phyloP scores from a whole-genome alignment of 2,888 invertebrate genomes.

The Cephus rjabovi region DNA sequence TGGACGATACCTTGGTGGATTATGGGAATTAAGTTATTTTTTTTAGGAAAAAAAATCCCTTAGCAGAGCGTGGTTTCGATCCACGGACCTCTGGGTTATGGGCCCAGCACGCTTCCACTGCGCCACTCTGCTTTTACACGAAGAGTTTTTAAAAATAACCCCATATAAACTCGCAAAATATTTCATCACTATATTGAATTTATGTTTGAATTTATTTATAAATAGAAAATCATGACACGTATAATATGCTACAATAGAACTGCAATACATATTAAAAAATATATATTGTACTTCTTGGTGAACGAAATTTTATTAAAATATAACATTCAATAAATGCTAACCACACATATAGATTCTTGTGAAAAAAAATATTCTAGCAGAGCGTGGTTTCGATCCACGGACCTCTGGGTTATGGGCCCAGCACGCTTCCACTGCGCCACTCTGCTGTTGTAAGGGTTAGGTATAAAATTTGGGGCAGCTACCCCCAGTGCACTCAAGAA shows the following conservation, averaged over 20 bases:
- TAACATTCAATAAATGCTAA: background rate
- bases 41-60: constrained; percentile 22
- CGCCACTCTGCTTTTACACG: constrained; percentile 54
- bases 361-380: constrained; percentile 42
- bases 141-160: background rate
- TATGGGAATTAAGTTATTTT: background rate
- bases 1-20: background rate
- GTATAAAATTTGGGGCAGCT: too few species aligned
- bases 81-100: constrained; percentile 63
- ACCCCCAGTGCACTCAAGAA: too few species aligned
- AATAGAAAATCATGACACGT: background rate
- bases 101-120: constrained; percentile 63
- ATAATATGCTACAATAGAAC: background rate
- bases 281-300: background rate
- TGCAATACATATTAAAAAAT: background rate
- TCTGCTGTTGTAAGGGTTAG: constrained; percentile 39
- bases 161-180: background rate
- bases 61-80: constrained; percentile 62
- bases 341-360: background rate
- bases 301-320: background rate
- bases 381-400: constrained; percentile 62
- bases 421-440: constrained; percentile 64
- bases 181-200: background rate
- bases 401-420: constrained; percentile 63
- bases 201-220: background rate